Evolutionary conservation across 2,797 vertebrate genomes (phyloP).

Genomic region (Glossophaga mutica): DNA sequence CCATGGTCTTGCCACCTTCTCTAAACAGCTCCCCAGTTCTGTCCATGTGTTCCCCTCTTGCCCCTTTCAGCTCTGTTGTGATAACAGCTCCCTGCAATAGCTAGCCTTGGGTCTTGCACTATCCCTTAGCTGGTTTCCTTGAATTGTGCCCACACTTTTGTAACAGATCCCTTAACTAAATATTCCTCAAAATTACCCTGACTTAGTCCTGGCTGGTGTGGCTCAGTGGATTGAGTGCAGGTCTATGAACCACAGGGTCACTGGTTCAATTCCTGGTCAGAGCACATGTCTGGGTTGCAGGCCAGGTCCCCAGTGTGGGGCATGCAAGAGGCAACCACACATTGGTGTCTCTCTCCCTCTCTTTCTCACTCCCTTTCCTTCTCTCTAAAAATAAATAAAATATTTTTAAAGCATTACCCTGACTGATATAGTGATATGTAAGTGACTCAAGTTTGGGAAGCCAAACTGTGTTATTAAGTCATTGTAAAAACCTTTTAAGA

Average conservation of each 20-base stretch:
- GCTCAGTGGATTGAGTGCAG: no score
- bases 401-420: not conserved
- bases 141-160: not conserved
- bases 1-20: not conserved
- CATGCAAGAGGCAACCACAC: no score
- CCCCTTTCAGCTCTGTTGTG: not conserved
- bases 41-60: not conserved
- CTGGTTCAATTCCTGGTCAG: no score
- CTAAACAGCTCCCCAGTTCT: not conserved
- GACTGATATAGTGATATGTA: constrained; percentile 5
- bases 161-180: constrained; percentile 34
- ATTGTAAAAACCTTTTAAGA: constrained; percentile 50
- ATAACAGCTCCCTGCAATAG: not conserved
- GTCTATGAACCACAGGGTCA: no score
- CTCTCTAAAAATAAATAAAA: no score
- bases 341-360: no score
- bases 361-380: no score
- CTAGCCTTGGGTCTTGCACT: not conserved
- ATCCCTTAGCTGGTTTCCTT: constrained; percentile 21
- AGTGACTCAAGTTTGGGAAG: constrained; percentile 42
- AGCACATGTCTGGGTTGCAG: no score
- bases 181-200: constrained; percentile 2
- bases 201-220: no score
- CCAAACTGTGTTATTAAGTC: constrained; percentile 2
- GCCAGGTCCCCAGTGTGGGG: no score